Conservation (phyloP, 2,888 invertebrate species). For the Tholera decimalis region DNA sequence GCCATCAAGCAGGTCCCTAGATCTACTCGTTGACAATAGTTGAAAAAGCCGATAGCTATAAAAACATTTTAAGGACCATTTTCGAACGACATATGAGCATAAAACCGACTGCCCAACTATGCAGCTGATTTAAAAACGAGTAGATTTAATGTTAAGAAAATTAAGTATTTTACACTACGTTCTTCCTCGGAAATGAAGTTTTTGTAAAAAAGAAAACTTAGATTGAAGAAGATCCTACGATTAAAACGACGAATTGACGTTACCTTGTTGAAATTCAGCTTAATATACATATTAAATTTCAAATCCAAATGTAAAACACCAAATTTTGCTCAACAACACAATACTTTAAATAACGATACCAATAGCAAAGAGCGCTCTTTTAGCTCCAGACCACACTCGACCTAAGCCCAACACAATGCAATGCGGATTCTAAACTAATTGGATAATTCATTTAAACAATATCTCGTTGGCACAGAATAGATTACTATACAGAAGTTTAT, state of each 20-base stretch:
- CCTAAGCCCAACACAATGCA: slow-evolving; percentile 39
- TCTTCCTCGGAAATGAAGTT: too few species aligned
- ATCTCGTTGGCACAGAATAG: slow-evolving; percentile 22
- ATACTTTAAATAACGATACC: slow-evolving; percentile 16
- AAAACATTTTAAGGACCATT: too few species aligned
- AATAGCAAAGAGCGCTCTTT: slow-evolving; percentile 9
- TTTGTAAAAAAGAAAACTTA: too few species aligned
- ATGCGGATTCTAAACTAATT: slow-evolving; percentile 53
- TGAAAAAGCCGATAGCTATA: not conserved
- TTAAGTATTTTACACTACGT: too few species aligned
- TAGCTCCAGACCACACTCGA: not conserved
- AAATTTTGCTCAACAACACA: not conserved
- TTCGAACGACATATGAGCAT: not conserved
- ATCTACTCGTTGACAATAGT: too few species aligned
- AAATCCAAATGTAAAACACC: not conserved
- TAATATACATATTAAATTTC: not conserved
- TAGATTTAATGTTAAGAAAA: too few species aligned
- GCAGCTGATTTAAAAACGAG: not conserved
- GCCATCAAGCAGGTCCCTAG: too few species aligned
- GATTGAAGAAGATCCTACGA: too few species aligned
- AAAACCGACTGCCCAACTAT: not conserved
- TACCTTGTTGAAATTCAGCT: too few species aligned
- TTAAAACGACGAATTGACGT: too few species aligned
- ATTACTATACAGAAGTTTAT: not conserved
- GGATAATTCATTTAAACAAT: slow-evolving; percentile 59